Evolutionary conservation across 2,113 vertebrate species (phyloP).

Genomic region (Silurus glanis): DNA sequence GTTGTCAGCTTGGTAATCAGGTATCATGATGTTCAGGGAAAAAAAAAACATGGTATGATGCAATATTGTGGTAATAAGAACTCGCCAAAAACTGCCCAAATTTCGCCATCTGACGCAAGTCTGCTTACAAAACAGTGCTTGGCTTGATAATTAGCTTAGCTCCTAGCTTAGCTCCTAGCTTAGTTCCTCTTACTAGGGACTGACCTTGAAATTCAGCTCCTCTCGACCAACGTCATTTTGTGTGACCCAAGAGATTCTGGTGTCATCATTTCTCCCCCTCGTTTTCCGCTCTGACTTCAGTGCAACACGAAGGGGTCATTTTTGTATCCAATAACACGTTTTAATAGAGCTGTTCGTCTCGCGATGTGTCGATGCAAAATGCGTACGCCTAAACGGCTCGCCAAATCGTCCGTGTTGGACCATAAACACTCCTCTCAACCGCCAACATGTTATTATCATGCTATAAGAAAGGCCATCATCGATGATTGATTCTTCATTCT

Average conservation of each 20-base stretch:
- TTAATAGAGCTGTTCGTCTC: slow-evolving; percentile 28
- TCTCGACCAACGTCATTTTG: neutral
- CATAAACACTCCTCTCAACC: neutral
- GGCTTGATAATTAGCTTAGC: neutral
- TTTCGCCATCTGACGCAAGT: slow-evolving; percentile 22
- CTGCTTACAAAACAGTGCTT: neutral
- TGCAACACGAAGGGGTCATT: neutral
- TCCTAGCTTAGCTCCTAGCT: neutral
- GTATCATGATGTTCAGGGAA: neutral
- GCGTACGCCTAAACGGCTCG: too few species aligned
- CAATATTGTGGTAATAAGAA: slow-evolving; percentile 18
- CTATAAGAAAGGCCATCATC: neutral
- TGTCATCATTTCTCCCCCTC: neutral
- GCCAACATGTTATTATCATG: slow-evolving; percentile 17
- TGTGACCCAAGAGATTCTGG: neutral
- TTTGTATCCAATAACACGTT: slow-evolving; percentile 32
- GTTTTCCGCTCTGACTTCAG: neutral
- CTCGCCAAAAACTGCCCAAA: neutral
- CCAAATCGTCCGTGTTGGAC: neutral
- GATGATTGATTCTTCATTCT: slow-evolving; percentile 5
- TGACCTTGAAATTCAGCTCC: neutral
- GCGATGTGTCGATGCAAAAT: neutral
- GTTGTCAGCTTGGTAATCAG: slow-evolving; percentile 15
- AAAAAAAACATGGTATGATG: slow-evolving; percentile 8
- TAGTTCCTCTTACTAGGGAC: neutral